Conservation (phyloP, 2,888 invertebrate genomes). For the Eupeodes latifasciatus region DNA sequence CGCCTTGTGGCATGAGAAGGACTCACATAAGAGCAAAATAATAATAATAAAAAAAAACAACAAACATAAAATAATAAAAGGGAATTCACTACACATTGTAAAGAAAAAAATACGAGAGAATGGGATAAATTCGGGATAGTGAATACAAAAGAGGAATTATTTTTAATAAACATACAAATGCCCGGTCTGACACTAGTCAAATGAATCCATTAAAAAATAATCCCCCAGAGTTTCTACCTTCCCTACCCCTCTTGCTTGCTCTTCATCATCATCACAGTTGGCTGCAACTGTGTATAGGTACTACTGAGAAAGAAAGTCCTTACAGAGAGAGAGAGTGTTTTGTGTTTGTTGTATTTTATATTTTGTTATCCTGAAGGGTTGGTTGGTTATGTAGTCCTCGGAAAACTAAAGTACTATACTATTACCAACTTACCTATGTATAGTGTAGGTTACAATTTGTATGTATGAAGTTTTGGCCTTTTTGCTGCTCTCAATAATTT, state of each 20-base stretch:
- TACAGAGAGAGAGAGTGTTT: too few species aligned
- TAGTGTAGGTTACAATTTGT: not conserved
- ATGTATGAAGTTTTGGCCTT: slow-evolving; percentile 19
- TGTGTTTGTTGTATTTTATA: not conserved
- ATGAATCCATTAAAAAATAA: slow-evolving; percentile 66
- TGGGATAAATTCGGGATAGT: slow-evolving; percentile 24
- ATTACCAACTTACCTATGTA: too few species aligned
- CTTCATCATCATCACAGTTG: too few species aligned
- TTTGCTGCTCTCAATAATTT: slow-evolving; percentile 25
- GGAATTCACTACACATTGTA: slow-evolving; percentile 31
- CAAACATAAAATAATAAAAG: slow-evolving; percentile 17
- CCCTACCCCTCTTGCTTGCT: not conserved
- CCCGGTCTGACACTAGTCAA: slow-evolving; percentile 65
- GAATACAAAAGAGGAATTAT: slow-evolving; percentile 69
- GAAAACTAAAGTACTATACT: not conserved
- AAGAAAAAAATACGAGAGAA: not conserved
- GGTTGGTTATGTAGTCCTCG: not conserved
- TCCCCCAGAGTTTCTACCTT: slow-evolving; percentile 42
- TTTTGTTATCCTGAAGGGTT: slow-evolving; percentile 34
- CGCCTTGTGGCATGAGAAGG: slow-evolving; percentile 7
- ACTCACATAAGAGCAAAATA: slow-evolving; percentile 24
- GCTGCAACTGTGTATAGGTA: too few species aligned
- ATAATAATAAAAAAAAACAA: not conserved
- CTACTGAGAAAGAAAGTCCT: too few species aligned
- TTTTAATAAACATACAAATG: slow-evolving; percentile 72